phyloP scores from a whole-genome alignment of 2,113 vertebrate genomes.

The Passer montanus region DNA sequence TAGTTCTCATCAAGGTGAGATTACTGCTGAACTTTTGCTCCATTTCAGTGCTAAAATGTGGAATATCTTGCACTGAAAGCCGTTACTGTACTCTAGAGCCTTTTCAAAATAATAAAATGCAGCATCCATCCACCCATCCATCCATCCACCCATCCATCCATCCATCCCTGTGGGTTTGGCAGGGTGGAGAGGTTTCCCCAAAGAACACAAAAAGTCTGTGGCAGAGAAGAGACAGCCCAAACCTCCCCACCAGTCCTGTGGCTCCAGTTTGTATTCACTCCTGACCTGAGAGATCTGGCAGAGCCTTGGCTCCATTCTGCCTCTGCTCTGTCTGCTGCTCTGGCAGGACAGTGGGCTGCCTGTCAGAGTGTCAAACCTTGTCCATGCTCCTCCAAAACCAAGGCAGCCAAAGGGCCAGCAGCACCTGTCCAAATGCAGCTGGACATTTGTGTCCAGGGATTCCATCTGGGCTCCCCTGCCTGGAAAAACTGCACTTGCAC shows the following conservation, averaged over 20 bases:
- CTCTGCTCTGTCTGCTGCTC: background rate
- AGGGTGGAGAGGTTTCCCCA: background rate
- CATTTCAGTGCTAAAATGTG: background rate
- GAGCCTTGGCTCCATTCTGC: background rate
- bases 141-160: background rate
- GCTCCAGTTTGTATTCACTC: background rate
- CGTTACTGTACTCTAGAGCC: background rate
- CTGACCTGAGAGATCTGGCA: background rate
- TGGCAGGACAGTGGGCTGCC: background rate
- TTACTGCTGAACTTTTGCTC: background rate
- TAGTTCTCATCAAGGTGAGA: background rate
- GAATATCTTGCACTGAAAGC: background rate
- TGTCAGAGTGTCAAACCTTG: background rate
- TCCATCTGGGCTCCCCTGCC: background rate
- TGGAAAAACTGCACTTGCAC: background rate
- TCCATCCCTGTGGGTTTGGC: background rate
- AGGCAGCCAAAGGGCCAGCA: rapidly evolving
- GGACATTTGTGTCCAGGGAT: background rate
- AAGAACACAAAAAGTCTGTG: background rate
- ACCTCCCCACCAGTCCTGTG: too few species aligned
- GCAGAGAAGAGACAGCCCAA: background rate
- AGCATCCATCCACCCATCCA: background rate
- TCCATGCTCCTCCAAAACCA: background rate
- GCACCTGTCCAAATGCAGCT: background rate
- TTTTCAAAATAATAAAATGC: background rate